Base-by-base conservation (phyloP, 2,113 vertebrate species). In the Nesogale talazaci region DNA sequence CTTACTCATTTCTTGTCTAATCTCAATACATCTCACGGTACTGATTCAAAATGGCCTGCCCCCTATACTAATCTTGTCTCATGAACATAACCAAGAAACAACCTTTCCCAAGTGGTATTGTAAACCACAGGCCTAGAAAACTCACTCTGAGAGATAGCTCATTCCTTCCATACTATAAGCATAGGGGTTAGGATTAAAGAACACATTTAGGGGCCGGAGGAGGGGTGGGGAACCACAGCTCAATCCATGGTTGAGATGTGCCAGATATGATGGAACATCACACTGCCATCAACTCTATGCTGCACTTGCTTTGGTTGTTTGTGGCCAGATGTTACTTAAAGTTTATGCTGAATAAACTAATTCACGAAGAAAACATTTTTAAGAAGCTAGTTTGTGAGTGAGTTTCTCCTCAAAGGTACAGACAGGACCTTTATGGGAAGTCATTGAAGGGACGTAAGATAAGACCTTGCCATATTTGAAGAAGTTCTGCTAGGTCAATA, bases 351-450 rank as follows among this genome's bases (percentile, higher is more conserved):
- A 80, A 29, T 84, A 69, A 77, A 72, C 42, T 89, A 79, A 88
- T 76, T 91, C 23, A 59, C 59, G 31, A 88, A 70, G 27, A 56
- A 88, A 67, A 46, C 84, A 3, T 10, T 77, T 72, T 34, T 38
- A 88, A 93, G 46, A 75, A 67, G 38, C 69, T 87, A 92, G 79
- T 93, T 85, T 90, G 61, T 86, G 78, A 74, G 59, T 77, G 31
- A 91, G 6, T 91, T 89, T 94, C 6, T 4, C 38, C n/a, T 93
- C 17, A 63, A 57, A 77, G 27, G 5, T 88, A 79, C 36, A 52
- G 61, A 34, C 70, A 89, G 52, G 17, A 94, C 6, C 8, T 74
- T 78, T 89, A 56, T 74, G 40, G 78, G 36, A 94, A 78, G 15
- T 67, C 57, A 77, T 79, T 85, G 25, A 79, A 88, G 59, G 38